Percentiles rank a stretch among this genome's conserved stretches.
phyloP scores from a whole-genome alignment of 2,797 vertebrate genomes.

The Crypturellus tataupa region DNA sequence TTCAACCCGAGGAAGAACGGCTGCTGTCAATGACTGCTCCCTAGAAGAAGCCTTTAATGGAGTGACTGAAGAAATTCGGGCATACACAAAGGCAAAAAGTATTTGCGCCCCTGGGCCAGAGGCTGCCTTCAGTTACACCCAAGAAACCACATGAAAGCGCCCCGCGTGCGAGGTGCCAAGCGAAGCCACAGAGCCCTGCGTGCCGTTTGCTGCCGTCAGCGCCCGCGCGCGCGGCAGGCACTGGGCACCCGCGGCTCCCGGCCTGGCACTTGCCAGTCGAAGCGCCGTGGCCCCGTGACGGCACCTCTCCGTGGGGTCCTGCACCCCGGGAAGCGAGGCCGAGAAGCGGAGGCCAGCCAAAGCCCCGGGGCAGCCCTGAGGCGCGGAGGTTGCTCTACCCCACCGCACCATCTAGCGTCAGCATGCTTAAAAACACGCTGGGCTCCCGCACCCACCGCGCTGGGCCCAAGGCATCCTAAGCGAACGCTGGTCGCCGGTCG shows the following conservation, averaged over 20 bases:
- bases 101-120: conserved; percentile 38
- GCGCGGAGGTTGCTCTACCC: neutral
- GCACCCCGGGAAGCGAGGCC: neutral
- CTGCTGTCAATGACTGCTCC: neutral
- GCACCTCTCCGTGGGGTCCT: neutral
- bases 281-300: rapidly evolving
- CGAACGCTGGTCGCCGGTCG: rapidly evolving
- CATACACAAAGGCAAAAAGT: neutral
- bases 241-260: neutral
- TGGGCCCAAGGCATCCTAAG: neutral
- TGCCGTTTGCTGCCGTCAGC: neutral
- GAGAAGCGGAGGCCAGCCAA: neutral
- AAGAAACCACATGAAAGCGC: conserved; percentile 65
- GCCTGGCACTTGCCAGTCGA: neutral
- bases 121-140: conserved; percentile 54
- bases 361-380: neutral
- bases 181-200: neutral
- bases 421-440: neutral
- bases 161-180: neutral
- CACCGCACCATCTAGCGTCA: conserved; percentile 65
- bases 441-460: rapidly evolving
- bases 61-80: neutral
- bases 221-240: neutral
- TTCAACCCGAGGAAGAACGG: too few relatives aligned
- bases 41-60: neutral